phyloP scores from a whole-genome alignment of 2,888 invertebrate genomes.

The Megastigmus dorsalis region DNA sequence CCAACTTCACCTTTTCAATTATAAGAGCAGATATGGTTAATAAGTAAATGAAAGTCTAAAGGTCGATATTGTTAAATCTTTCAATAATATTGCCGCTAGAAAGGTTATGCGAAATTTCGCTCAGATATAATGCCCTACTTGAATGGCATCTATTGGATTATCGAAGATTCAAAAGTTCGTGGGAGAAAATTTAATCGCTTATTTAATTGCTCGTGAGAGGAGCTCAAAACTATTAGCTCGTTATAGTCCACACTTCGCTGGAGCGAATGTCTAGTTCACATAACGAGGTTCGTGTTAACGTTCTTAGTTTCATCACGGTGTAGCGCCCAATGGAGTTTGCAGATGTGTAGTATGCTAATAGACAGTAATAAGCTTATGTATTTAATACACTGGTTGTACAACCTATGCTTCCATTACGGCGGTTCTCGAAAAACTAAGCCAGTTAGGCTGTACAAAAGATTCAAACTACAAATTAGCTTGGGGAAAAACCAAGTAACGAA shows the following conservation, averaged over 20 bases:
- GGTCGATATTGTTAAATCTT: no score
- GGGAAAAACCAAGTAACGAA: neutral
- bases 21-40: no score
- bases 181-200: conserved; percentile 22
- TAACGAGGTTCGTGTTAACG: conserved; percentile 51
- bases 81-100: no score
- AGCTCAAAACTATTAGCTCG: conserved; percentile 47
- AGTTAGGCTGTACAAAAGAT: conserved; percentile 24
- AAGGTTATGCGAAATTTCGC: no score
- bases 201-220: conserved; percentile 28
- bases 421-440: conserved; percentile 28
- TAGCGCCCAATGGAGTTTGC: conserved; percentile 48
- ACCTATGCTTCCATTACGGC: conserved; percentile 39
- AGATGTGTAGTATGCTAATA: conserved; percentile 51
- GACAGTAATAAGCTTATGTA: conserved; percentile 51
- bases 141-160: neutral
- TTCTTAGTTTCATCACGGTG: conserved; percentile 46
- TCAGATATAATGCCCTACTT: no score
- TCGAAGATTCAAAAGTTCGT: conserved; percentile 8
- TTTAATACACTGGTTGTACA: conserved; percentile 42
- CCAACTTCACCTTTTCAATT: no score
- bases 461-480: conserved; percentile 8
- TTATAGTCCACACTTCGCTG: conserved; percentile 34
- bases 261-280: conserved; percentile 39
- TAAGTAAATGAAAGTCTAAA: no score